Base-by-base conservation (phyloP, 1,140 invertebrate species). In the Phymastichus coffea region DNA sequence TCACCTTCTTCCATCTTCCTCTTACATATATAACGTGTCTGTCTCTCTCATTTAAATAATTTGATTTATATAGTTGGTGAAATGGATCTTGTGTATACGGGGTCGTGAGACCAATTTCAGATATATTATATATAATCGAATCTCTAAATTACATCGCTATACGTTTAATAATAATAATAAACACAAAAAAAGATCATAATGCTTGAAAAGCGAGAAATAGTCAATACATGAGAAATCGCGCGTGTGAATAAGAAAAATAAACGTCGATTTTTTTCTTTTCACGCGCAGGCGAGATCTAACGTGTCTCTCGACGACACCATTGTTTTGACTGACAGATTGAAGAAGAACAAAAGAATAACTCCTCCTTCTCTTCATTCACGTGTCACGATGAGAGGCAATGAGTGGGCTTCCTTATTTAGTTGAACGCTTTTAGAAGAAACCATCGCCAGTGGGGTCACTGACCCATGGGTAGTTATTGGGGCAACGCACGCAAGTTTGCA, bases 381-480 rank as follows among this genome's bases (percentile, higher is more conserved):
- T n/a, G n/a, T n/a, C n/a, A n/a, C n/a, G n/a, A n/a, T n/a, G n/a
- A n/a, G n/a, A n/a, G n/a, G n/a, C n/a, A n/a, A n/a, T n/a, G n/a
- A n/a, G n/a, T n/a, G n/a, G n/a, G n/a, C n/a, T n/a, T n/a, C n/a
- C n/a, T n/a, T n/a, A n/a, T n/a, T n/a, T n/a, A n/a, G n/a, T n/a
- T n/a, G n/a, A n/a, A n/a, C n/a, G n/a, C n/a, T n/a, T 81, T 86
- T 88, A 93, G 82, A 90, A 91, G 84, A 92, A 92, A 73, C 92
- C 92, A 76, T 94, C 92, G 70, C 93, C 93, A 68, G 92, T 93
- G 19, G 92, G 92, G 80, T 97, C 94, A 72, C 93, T 94, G 61
- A 95, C 76, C 93, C 93, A 95, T 60, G 94, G 94, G 80, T 95
- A 97, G 74, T 95, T 95, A 77, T 91, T 92, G 63, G 93, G 94